phyloP scores from a whole-genome alignment of 2,888 invertebrate species.

The Brachypalpus laphriformis region DNA sequence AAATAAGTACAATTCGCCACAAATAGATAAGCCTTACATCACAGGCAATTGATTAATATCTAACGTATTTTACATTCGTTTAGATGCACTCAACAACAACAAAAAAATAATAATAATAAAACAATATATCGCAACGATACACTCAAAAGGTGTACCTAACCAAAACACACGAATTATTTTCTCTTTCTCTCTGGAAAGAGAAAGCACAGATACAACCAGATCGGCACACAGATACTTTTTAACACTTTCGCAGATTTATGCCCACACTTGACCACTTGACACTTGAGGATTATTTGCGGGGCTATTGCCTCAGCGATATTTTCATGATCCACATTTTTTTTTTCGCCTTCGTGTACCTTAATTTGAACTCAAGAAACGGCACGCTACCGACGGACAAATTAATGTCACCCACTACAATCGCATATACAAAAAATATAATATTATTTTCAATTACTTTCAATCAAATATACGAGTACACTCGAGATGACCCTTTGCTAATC shows the following conservation, averaged over 20 bases:
- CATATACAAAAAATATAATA: neutral
- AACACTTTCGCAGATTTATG: constrained; percentile 40
- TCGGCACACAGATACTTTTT: constrained; percentile 38
- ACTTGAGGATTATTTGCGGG: constrained; percentile 46
- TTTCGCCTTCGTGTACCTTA: neutral
- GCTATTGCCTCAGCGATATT: constrained; percentile 33
- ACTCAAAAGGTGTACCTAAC: neutral
- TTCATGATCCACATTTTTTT: constrained; percentile 7
- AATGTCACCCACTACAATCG: neutral
- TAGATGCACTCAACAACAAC: neutral
- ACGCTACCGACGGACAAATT: neutral
- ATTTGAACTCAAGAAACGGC: neutral
- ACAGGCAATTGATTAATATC: neutral
- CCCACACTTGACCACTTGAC: constrained; percentile 42
- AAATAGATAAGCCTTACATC: neutral
- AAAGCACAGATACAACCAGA: constrained; percentile 25
- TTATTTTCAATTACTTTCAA: neutral
- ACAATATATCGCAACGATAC: neutral
- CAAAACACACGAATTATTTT: constrained; percentile 29
- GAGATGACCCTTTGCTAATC: constrained; percentile 8
- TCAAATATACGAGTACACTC: constrained; percentile 2
- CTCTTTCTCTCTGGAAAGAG: constrained; percentile 51
- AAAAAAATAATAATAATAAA: neutral
- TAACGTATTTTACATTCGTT: neutral
- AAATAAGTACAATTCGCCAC: neutral